Evolutionary conservation across 2,888 invertebrate species (phyloP), one percentile per base, ranked within the genome.

Genomic region (Salpingus planirostris): DNA sequence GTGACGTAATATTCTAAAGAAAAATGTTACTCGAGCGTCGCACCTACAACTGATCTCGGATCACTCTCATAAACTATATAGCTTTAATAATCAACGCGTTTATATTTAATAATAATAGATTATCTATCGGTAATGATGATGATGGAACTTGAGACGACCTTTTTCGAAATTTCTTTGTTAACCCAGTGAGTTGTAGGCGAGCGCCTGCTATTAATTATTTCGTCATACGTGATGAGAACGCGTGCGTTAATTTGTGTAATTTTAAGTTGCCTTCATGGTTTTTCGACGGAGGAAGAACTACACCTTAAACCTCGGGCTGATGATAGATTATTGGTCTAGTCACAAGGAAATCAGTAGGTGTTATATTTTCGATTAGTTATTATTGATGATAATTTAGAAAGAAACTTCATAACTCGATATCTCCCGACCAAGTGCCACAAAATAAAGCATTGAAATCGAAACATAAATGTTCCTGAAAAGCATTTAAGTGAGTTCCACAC

Each of bases 391-490:
- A 12, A 29, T 2, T 2, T 10, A 14, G 4, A 15, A 11, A 31
- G 11, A 27, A 29, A 31, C 14, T 44, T 48, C 43, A 44, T 50
- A 56, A 58, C 57, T 60, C 56, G 62, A 63, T 65, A 65, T 65
- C 63, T 63, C 64, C 62, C 61, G 57, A 57, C 55, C 57, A 62
- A 63, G 63, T 63, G 62, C 62, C 64, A 62, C 60, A 58, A 56
- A 40, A 26, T 44, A 47, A n/a, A 41, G 45, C 47, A 51, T 50
- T 49, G 47, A 52, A 52, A 43, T 43, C 47, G 52, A 57, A 44
- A 44, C 36, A 44, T 31, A 61, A 64, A 67, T 65, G 67, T 68
- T 67, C 66, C 67, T 67, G 64, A 63, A 63, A 66, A 67, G 65
- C 66, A 63, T 65, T 64, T 62, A 65, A 55, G 25, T 34, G 34